Base-by-base conservation (phyloP, 1,140 invertebrate species). In the Tribolium madens region DNA sequence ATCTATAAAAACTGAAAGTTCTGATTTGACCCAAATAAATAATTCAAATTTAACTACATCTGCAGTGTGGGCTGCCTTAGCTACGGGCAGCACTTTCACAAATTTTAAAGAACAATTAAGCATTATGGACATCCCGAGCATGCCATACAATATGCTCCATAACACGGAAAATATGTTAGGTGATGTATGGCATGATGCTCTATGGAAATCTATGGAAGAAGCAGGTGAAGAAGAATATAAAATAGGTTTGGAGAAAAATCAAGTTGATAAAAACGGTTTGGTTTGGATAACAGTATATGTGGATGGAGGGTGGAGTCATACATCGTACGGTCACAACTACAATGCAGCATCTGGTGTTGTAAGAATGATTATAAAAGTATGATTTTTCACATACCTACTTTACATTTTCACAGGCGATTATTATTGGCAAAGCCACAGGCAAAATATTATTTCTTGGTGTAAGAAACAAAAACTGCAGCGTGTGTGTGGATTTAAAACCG, bases 81-180 rank as follows among this genome's bases (percentile, higher is more conserved):
- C 7, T 52, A n/a, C 48, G 3, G 48, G 48, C 13, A 52, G 9
- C 48, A 52, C 48, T 7, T 52, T 15, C 7, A 52, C 12, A 52
- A 14, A 14, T 18, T 15, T 18, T 14, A 52, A 52, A 15, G 48
- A 52, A 18, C 48, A 15, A 18, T 13, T 52, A 4, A 15, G 13
- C 4, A 18, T 52, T 18, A 52, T 52, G 48, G n/a, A 52, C 17
- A 18, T 52, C 13, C 48, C 48, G 3, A 52, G 17, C 17, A 52
- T 52, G 48, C 13, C 48, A 18, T 52, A 52, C 48, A 18, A 52
- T 52, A 7, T 52, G 17, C n/a, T 52, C 48, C 48, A 52, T 52
- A 52, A 18, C 7, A 52, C n/a, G 1, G 48, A 52, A 52, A 18
- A 18, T 15, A 52, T 18, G 13, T 7, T 52, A 52, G 48, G 17